These are phyloP conservation scores for Arctia plantaginis DNA, from an alignment of 2,888 invertebrate genomes.

Conservation along the genomic window DNA sequence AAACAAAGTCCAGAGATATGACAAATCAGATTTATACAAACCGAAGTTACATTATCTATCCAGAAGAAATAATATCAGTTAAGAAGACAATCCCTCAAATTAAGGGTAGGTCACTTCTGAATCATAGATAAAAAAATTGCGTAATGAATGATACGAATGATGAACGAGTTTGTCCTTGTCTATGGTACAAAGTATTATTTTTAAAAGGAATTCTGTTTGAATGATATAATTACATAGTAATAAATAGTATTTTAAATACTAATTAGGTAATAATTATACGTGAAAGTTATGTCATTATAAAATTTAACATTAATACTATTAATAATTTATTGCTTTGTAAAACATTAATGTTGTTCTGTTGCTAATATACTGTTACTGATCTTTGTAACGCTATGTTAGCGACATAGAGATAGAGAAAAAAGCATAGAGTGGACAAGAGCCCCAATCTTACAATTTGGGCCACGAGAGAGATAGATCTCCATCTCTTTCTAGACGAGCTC, in stretches of 20 bases:
- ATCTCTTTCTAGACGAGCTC: too few species aligned
- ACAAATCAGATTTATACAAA: conserved; percentile 78
- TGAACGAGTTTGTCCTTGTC: conserved; percentile 9
- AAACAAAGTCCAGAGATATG: conserved; percentile 75
- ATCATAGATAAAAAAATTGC: conserved; percentile 3
- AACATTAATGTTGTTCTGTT: too few species aligned
- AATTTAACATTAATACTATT: neutral
- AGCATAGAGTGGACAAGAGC: too few species aligned
- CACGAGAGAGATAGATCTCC: too few species aligned
- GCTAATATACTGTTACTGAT: neutral
- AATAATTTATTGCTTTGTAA: neutral
- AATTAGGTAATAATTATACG: neutral
- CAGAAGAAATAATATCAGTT: conserved; percentile 75
- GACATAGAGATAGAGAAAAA: too few species aligned
- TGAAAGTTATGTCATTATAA: neutral
- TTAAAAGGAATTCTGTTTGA: neutral
- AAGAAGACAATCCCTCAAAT: conserved; percentile 34
- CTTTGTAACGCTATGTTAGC: too few species aligned
- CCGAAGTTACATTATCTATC: conserved; percentile 80
- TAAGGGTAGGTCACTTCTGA: conserved; percentile 8
- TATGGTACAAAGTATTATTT: conserved; percentile 17
- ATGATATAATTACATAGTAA: conserved; percentile 8
- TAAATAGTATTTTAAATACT: neutral
- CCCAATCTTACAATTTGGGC: too few species aligned
- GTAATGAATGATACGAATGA: conserved; percentile 14